These are phyloP conservation scores for Xanthorhoe spadicearia DNA, from an alignment of 2,888 invertebrate genomes.

Conservation along the genomic window DNA sequence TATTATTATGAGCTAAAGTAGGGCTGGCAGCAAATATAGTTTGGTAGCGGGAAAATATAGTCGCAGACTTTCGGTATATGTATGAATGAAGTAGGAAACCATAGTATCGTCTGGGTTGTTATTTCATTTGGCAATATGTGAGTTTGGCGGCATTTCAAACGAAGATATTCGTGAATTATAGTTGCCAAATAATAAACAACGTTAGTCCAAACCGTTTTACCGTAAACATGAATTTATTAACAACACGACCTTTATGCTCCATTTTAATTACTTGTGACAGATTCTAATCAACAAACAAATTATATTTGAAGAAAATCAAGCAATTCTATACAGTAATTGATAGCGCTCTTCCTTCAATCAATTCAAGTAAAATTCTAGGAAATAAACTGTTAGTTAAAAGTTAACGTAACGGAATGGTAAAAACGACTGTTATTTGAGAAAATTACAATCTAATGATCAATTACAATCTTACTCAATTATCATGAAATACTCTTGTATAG, in stretches of 20 bases:
- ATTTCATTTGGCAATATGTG: constrained; percentile 76
- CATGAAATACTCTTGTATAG: no score
- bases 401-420: no score
- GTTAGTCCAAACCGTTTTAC: constrained; percentile 47
- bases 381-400: no score
- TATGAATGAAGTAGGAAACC: constrained; percentile 50
- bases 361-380: no score
- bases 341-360: no score
- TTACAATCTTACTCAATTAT: no score
- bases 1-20: neutral
- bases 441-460: no score
- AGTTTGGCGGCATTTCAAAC: constrained; percentile 77
- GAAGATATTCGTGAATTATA: constrained; percentile 57
- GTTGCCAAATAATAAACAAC: constrained; percentile 65
- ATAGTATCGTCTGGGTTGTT: constrained; percentile 71
- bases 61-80: constrained; percentile 52
- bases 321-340: no score
- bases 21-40: constrained; percentile 20
- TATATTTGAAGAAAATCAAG: neutral
- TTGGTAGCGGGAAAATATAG: constrained; percentile 44
- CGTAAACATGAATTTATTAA: constrained; percentile 46
- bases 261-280: neutral
- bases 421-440: no score
- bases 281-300: neutral
- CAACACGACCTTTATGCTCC: neutral